phyloP scores from a whole-genome alignment of 2,888 invertebrate species.

The Biston betularia region DNA sequence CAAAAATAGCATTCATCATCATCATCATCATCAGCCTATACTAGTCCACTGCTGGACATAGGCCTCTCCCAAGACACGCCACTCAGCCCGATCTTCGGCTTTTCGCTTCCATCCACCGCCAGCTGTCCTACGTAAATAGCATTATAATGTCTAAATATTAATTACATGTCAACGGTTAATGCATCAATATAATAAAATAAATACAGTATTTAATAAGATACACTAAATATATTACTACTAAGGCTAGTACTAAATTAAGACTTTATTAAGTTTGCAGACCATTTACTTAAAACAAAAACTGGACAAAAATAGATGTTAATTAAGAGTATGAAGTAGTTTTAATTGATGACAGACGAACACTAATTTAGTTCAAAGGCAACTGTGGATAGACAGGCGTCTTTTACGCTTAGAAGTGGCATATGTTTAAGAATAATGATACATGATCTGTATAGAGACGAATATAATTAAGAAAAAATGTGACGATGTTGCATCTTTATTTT shows the following conservation, averaged over 20 bases:
- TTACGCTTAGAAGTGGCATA: slow-evolving; percentile 29
- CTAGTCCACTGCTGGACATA: no score
- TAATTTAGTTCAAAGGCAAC: slow-evolving; percentile 50
- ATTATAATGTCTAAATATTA: no score
- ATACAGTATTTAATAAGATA: neutral
- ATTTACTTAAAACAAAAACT: slow-evolving; percentile 22
- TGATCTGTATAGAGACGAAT: neutral
- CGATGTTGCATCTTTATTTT: neutral
- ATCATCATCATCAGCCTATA: no score
- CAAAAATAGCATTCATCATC: no score
- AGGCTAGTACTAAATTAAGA: slow-evolving; percentile 2
- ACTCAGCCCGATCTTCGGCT: no score
- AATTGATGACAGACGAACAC: slow-evolving; percentile 44
- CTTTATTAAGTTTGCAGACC: slow-evolving; percentile 12
- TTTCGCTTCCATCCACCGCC: no score
- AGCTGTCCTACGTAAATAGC: no score
- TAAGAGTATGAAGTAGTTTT: slow-evolving; percentile 41
- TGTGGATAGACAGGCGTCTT: slow-evolving; percentile 35
- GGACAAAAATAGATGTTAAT: slow-evolving; percentile 36
- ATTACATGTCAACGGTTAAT: no score
- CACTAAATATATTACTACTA: slow-evolving; percentile 6
- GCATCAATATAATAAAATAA: no score
- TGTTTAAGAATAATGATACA: slow-evolving; percentile 9
- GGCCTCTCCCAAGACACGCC: no score
- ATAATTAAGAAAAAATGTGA: neutral